These are phyloP conservation scores for Rhodophaea formosa DNA, from an alignment of 2,888 invertebrate species.

Conservation along the genomic window DNA sequence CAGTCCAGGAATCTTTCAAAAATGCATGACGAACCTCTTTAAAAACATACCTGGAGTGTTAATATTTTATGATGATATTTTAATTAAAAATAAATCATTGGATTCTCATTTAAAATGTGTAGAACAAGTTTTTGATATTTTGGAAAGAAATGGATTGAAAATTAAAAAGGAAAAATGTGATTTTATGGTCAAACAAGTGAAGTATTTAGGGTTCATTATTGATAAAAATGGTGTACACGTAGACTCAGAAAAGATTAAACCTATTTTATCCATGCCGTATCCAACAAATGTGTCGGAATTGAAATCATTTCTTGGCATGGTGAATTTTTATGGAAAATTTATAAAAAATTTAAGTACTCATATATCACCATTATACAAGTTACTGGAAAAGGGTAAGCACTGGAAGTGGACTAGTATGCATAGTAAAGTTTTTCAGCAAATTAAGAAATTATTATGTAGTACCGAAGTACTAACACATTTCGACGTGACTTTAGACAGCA, in stretches of 20 bases:
- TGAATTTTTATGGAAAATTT: neutral
- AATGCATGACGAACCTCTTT: neutral
- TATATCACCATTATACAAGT: constrained; percentile 12
- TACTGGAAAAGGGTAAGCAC: constrained; percentile 17
- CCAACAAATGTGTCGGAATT: constrained; percentile 13
- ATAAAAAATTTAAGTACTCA: constrained; percentile 15
- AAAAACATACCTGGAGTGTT: constrained; percentile 1
- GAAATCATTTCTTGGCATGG: constrained; percentile 16
- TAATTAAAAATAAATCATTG: neutral
- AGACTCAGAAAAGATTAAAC: constrained; percentile 10
- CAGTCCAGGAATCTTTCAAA: no score
- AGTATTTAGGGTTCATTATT: constrained; percentile 16
- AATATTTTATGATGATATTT: constrained; percentile 7
- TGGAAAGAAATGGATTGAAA: neutral
- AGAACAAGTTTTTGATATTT: neutral
- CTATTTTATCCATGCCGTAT: neutral
- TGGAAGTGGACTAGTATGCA: constrained; percentile 7
- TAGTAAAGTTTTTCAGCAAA: neutral
- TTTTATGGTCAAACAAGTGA: constrained; percentile 11
- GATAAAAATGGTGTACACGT: constrained; percentile 5
- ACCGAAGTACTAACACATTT: neutral
- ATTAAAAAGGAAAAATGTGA: constrained; percentile 6
- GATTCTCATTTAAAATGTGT: neutral
- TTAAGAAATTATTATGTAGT: constrained; percentile 11
- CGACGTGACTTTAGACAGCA: neutral